Evolutionary conservation across 2,113 vertebrate species (phyloP), one percentile per base, ranked within the genome.

Genomic region (Microcebus tavaratra): DNA sequence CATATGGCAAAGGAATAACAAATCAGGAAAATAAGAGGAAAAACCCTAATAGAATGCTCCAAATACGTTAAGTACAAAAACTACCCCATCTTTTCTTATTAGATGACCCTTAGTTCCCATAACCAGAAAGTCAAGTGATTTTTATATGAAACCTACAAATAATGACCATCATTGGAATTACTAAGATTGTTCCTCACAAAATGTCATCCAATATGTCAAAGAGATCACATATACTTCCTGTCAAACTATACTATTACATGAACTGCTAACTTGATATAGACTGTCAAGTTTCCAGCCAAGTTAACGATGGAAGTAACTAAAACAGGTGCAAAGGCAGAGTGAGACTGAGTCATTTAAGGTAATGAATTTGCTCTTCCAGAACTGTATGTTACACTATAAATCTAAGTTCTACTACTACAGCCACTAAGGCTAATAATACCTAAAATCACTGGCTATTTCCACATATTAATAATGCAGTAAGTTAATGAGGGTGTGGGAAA

Each of bases 291-390:
- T 81, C 89, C 94, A 96, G 59, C 48, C 45, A 94, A 81, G 42
- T 79, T 90, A 94, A 94, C 29, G 13, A 0, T 50, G 53, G 50
- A 96, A 82, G 59, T 91, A 80, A 94, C 70, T 57, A 82, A 96
- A 94, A 34, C 76, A 92, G 72, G 91, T 88, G 53, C 87, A 96
- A 94, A 97, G 90, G 65, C 13, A 12, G 13, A 94, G 45, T 0
- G 14, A 93, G 87, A 84, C 55, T 2, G 45, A 96, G 79, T 97
- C 76, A 79, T 50, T 70, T 59, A 93, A 97, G 96, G 93, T 90
- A 94, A 50, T 5, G 25, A 97, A 68, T 84, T 93, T 90, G 87
- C 82, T 80, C 82, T 82, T 97, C 87, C 90, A 97, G 73, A 97
- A 93, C 27, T 89, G 61, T 75, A 87, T 89, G 72, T 79, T 70